phyloP scores from a whole-genome alignment of 2,888 invertebrate genomes.

The Siphonodentalium dalli region DNA sequence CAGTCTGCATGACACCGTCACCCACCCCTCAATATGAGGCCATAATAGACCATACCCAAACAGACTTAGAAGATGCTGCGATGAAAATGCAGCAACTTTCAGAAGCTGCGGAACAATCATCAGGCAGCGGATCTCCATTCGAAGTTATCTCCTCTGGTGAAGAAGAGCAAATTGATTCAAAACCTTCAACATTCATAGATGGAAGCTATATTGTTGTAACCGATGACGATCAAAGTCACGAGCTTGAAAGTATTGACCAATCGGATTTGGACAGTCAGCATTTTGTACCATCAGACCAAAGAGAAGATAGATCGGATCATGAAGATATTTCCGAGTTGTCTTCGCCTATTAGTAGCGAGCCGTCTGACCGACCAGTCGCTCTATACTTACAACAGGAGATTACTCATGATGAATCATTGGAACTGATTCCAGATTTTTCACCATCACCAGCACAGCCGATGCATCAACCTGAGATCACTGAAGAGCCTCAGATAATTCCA shows the following conservation, averaged over 20 bases:
- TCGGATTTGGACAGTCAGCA: no score
- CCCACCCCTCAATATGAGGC: constrained; percentile 46
- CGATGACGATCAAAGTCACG: no score
- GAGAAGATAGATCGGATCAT: no score
- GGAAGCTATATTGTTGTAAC: no score
- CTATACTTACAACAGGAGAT: constrained; percentile 21
- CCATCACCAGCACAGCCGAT: not conserved
- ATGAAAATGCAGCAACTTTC: constrained; percentile 40
- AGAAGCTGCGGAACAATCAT: constrained; percentile 33
- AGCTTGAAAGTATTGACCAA: no score
- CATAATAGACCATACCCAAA: constrained; percentile 24
- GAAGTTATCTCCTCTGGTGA: constrained; percentile 56
- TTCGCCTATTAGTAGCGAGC: no score
- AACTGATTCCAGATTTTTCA: constrained; percentile 7
- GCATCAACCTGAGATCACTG: constrained; percentile 12
- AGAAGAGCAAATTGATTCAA: constrained; percentile 24
- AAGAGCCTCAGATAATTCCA: constrained; percentile 28
- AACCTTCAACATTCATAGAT: no score
- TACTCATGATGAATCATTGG: constrained; percentile 10
- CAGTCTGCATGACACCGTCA: constrained; percentile 44
- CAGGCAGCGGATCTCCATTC: constrained; percentile 49
- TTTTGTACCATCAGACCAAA: no score
- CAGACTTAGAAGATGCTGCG: constrained; percentile 42
- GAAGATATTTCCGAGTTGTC: no score
- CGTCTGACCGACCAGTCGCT: constrained; percentile 30